Conservation (phyloP, 2,113 vertebrate genomes). For the Chloroceryle aenea region DNA sequence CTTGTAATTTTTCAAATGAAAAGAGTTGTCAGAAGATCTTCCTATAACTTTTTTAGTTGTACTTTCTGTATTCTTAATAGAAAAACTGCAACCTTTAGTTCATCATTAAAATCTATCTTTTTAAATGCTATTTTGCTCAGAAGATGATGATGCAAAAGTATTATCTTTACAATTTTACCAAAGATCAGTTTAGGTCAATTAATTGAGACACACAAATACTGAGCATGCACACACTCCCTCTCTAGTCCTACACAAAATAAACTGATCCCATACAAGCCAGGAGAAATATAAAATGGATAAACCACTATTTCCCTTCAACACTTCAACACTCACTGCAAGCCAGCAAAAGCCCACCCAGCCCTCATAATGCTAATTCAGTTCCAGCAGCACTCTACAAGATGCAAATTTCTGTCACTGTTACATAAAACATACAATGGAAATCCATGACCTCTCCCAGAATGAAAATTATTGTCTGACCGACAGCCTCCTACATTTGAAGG, state of each 20-base stretch:
- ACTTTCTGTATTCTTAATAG: neutral
- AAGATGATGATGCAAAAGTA: neutral
- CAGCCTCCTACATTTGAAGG: neutral
- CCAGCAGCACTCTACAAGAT: neutral
- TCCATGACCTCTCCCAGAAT: neutral
- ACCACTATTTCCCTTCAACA: neutral
- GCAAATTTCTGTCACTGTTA: neutral
- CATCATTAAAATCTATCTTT: neutral
- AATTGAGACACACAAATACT: neutral
- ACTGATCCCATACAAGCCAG: neutral
- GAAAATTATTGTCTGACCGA: neutral
- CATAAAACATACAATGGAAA: neutral
- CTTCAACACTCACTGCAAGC: neutral
- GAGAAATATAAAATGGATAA: neutral
- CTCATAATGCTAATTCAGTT: neutral
- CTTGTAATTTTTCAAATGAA: no score
- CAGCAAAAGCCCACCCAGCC: neutral
- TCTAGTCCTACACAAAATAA: neutral
- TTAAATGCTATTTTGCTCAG: neutral
- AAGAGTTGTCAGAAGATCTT: neutral
- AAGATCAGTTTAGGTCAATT: neutral
- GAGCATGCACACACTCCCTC: neutral
- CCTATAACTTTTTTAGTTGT: neutral
- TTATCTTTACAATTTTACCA: neutral
- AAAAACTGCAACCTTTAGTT: neutral